A percentile compares a stretch with the other conserved stretches of the same genome.
phyloP scores from a whole-genome alignment of 2,888 invertebrate species.

The Bedellia somnulentella region DNA sequence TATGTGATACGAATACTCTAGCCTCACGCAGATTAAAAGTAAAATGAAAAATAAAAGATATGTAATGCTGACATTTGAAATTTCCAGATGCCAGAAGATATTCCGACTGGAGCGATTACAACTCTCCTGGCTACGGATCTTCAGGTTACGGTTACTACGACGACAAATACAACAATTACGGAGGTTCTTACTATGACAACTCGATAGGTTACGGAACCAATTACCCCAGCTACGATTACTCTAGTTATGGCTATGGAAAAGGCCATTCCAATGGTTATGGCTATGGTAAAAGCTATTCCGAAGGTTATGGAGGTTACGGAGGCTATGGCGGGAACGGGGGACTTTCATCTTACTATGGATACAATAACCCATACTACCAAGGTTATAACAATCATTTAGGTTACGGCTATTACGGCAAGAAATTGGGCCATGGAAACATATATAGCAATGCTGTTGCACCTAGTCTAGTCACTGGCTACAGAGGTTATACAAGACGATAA shows the following conservation, averaged over 20 bases:
- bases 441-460: constrained; percentile 45
- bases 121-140: constrained; percentile 16
- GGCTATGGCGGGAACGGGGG: constrained; percentile 65
- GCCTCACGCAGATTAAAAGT: neutral
- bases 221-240: constrained; percentile 12
- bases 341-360: constrained; percentile 58
- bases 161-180: constrained; percentile 23
- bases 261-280: constrained; percentile 11
- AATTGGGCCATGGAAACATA: constrained; percentile 29
- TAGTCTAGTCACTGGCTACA: constrained; percentile 49
- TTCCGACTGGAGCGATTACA: constrained; percentile 37
- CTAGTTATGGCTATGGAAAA: constrained; percentile 9
- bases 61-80: neutral
- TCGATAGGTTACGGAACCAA: constrained; percentile 11
- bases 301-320: constrained; percentile 55
- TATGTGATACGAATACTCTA: neutral
- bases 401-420: constrained; percentile 56
- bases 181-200: constrained; percentile 8
- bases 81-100: constrained; percentile 24
- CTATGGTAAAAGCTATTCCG: no score
- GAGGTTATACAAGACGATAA: constrained; percentile 45
- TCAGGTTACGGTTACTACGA: constrained; percentile 27
- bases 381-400: constrained; percentile 60
- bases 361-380: constrained; percentile 55
- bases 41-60: neutral